These are phyloP conservation scores for Phylloscopus trochilus DNA, from an alignment of 2,113 vertebrate genomes.

Conservation along the genomic window DNA sequence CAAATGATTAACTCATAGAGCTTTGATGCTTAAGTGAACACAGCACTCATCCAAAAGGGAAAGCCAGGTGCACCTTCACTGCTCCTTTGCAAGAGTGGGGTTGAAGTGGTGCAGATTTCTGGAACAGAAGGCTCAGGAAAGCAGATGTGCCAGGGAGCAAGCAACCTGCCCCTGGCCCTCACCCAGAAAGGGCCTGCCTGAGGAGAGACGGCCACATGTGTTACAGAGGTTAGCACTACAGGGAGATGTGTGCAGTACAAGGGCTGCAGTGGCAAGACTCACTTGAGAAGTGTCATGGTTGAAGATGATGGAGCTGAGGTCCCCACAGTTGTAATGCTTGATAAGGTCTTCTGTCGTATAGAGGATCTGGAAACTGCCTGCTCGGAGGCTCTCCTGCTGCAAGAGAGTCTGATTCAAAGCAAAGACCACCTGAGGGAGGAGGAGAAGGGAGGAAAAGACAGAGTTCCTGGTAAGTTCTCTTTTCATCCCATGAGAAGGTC, in stretches of 20 bases:
- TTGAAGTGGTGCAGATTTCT: neutral
- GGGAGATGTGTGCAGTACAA: neutral
- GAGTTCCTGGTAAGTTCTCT: constrained; percentile 23
- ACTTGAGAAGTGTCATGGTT: constrained; percentile 87
- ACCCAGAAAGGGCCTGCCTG: neutral
- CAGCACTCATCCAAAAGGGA: rapidly evolving
- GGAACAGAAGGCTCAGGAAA: neutral
- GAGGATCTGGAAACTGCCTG: constrained; percentile 80
- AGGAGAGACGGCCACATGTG: neutral
- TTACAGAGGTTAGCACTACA: neutral
- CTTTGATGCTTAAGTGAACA: neutral
- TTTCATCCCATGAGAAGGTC: neutral
- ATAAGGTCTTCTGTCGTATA: constrained; percentile 88
- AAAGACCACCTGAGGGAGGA: constrained; percentile 78
- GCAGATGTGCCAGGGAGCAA: neutral
- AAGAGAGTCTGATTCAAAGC: constrained; percentile 89
- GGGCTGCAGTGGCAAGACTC: neutral
- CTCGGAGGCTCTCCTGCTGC: constrained; percentile 84
- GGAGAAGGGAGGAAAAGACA: constrained; percentile 44
- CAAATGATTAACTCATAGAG: neutral
- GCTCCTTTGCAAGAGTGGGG: neutral
- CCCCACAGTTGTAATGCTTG: constrained; percentile 89
- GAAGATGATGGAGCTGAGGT: constrained; percentile 89
- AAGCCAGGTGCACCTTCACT: neutral
- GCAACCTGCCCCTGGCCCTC: neutral